Evolutionary conservation across 1,140 invertebrate species (phyloP).

Genomic region (Epicauta chinensis): DNA sequence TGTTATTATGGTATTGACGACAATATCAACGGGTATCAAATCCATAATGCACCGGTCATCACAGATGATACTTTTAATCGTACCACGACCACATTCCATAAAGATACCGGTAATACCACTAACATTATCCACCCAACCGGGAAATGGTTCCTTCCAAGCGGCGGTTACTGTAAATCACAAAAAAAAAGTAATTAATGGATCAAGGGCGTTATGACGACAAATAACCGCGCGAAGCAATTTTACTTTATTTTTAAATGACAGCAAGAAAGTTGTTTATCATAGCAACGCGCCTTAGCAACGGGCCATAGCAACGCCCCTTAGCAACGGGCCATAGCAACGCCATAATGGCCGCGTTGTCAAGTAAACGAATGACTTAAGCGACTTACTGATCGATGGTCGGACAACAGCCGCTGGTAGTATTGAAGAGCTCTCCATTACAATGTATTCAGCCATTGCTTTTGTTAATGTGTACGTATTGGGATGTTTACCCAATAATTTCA

Average conservation of each 20-base stretch:
- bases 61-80: conserved; percentile 77
- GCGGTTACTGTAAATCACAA: conserved; percentile 54
- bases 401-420: conserved; percentile 81
- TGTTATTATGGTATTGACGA: conserved; percentile 81
- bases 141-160: conserved; percentile 67
- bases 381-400: conserved; percentile 80
- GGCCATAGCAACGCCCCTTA: too few relatives aligned
- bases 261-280: too few relatives aligned
- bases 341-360: too few relatives aligned
- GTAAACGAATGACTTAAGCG: too few relatives aligned
- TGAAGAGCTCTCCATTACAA: conserved; percentile 55
- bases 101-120: conserved; percentile 74
- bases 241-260: not conserved
- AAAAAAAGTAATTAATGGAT: conserved; percentile 22
- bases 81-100: conserved; percentile 80
- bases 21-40: conserved; percentile 85
- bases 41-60: conserved; percentile 68
- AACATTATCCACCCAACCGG: conserved; percentile 95
- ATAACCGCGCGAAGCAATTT: not conserved
- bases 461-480: conserved; percentile 87
- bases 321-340: too few relatives aligned
- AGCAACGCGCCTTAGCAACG: too few relatives aligned
- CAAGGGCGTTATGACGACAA: too few relatives aligned
- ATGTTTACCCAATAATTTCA: conserved; percentile 59
- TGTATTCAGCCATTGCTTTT: conserved; percentile 76